Evolutionary conservation across 2,113 vertebrate genomes (phyloP), one percentile per base, ranked within the genome.

Genomic region (Gorsachius goisagi): DNA sequence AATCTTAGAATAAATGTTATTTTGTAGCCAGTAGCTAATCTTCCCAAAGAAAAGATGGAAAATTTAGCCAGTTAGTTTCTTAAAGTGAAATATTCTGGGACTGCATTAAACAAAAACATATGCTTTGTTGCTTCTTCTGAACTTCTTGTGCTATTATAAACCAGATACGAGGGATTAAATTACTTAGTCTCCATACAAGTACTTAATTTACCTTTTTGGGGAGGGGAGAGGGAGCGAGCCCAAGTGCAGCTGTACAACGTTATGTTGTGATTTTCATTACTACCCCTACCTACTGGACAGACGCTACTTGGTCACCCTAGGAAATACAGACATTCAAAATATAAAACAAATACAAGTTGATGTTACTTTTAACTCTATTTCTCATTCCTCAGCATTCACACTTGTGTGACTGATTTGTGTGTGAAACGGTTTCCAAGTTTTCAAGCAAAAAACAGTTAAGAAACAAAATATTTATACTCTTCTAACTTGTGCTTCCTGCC

Each of bases 381-480:
- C 92, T 84, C 18, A 5, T 95, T 97, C 64, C 79, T 95, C 82
- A 85, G 69, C 64, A 52, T 94, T 96, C 68, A 59, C 67, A 94
- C 88, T 96, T 86, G 77, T 72, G 52, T 94, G 90, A 91, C 83
- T 96, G 93, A 73, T 97, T 97, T 97, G 85, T 92, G 64, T 77
- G 89, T 95, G 92, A 97, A 97, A 96, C 69, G 62, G 93, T 88
- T 97, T 98, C 96, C 96, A 98, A 97, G 95, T 95, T 98, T 98
- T 97, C 96, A 97, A 97, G 97, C 73, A 71, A 92, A 97, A 97
- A 94, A 77, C 93, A 94, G 87, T 97, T 97, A 97, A 96, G 96
- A 98, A 98, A 97, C 97, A 97, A 98, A 98, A 98, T 98, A 98
- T 98, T 98, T 98, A 98, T 89, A 95, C 88, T 96, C 88, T 96